A percentile compares a stretch with the other conserved stretches of the same genome.
Evolutionary conservation across 1,140 invertebrate genomes (phyloP).

Genomic region (Luehdorfia chinensis): DNA sequence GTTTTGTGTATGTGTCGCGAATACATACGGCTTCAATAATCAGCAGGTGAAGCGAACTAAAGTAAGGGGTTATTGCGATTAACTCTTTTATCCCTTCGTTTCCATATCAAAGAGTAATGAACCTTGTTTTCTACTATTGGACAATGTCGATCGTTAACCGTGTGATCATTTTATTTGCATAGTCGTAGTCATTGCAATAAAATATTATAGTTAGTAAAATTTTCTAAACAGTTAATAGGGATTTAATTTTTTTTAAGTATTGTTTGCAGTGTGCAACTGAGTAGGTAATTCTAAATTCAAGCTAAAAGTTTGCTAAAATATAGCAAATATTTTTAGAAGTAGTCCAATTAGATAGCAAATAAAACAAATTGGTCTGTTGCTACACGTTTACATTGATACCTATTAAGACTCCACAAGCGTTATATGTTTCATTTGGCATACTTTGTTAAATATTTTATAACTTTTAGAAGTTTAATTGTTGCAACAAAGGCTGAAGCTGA

Average conservation of each 20-base stretch:
- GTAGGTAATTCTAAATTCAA: conserved; percentile 3
- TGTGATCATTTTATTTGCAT: conserved; percentile 54
- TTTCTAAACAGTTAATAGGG: neutral
- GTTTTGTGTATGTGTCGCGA: conserved; percentile 70
- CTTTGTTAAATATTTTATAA: neutral
- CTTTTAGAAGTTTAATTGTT: conserved; percentile 34
- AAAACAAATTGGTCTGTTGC: conserved; percentile 4
- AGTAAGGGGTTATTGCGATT: conserved; percentile 75
- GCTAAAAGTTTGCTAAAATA: conserved; percentile 13
- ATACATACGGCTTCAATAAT: conserved; percentile 75
- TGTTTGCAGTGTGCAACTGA: conserved; percentile 1
- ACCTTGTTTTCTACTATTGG: conserved; percentile 71
- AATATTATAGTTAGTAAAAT: neutral
- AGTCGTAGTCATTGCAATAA: neutral
- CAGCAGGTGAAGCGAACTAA: conserved; percentile 74
- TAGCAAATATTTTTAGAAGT: conserved; percentile 21
- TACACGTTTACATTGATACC: conserved; percentile 4
- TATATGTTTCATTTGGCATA: no score
- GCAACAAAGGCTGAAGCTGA: conserved; percentile 59
- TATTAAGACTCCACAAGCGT: neutral
- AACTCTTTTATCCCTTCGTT: conserved; percentile 77
- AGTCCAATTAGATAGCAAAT: conserved; percentile 14
- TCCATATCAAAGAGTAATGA: conserved; percentile 77
- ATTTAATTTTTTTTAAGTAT: conserved; percentile 4
- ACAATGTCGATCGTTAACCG: conserved; percentile 69